phyloP scores from a whole-genome alignment of 2,113 vertebrate genomes.

The Muntiacus reevesi region DNA sequence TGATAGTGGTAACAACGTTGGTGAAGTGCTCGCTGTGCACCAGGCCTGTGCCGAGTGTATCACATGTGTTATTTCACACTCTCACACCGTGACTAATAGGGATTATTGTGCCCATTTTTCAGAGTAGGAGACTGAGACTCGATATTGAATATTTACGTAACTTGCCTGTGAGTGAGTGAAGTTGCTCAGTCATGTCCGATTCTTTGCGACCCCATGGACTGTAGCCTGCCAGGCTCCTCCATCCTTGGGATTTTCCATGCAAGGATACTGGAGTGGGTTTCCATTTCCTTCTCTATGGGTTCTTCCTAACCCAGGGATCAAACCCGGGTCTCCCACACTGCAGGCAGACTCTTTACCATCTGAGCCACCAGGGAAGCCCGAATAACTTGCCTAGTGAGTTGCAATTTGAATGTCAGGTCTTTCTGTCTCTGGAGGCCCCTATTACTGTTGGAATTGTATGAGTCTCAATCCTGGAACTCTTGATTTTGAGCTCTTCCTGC shows the following conservation, averaged over 20 bases:
- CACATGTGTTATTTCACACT: background rate
- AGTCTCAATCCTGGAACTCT: background rate
- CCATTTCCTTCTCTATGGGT: background rate
- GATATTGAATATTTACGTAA: background rate
- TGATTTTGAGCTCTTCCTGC: background rate
- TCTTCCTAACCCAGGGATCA: background rate
- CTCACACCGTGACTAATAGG: background rate
- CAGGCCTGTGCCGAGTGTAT: background rate
- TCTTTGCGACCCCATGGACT: background rate
- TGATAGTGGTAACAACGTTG: background rate
- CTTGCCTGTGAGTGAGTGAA: background rate
- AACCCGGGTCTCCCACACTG: background rate
- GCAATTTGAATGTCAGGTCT: background rate
- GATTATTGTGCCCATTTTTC: background rate
- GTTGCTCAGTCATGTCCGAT: background rate
- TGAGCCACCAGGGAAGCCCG: background rate
- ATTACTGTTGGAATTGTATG: background rate
- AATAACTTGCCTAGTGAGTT: background rate
- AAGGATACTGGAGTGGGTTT: background rate
- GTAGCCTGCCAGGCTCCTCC: background rate
- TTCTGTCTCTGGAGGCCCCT: background rate
- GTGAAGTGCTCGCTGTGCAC: fast-evolving
- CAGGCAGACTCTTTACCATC: background rate
- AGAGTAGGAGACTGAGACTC: background rate
- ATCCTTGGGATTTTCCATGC: background rate